phyloP scores from a whole-genome alignment of 2,797 vertebrate genomes.

The Nannoperca obscura region DNA sequence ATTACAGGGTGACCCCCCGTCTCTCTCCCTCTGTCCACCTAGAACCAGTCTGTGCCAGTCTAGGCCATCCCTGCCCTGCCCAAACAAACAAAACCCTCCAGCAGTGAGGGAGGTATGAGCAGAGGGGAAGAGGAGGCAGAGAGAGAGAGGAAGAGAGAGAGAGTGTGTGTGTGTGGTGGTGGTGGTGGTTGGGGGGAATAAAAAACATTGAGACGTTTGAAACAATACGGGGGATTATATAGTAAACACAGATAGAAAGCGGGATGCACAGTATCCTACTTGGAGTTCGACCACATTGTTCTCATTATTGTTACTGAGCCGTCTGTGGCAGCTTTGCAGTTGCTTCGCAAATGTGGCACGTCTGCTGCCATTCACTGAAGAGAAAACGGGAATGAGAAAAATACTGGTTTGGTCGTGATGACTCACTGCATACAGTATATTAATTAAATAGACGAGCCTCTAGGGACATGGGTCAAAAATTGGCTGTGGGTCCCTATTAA shows the following conservation, averaged over 20 bases:
- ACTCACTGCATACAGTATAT: background rate
- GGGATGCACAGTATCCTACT: constrained; percentile 33
- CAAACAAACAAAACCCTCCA: constrained; percentile 75
- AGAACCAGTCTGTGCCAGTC: constrained; percentile 87
- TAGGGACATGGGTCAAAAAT: background rate
- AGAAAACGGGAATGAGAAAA: background rate
- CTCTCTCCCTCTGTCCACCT: constrained; percentile 63
- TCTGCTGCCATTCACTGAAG: background rate
- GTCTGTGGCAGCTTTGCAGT: constrained; percentile 6
- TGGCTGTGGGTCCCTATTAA: background rate
- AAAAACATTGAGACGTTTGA: constrained; percentile 25
- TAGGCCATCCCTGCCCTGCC: constrained; percentile 78
- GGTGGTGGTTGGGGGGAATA: background rate
- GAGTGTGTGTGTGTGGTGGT: too few relatives aligned
- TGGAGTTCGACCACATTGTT: constrained; percentile 3
- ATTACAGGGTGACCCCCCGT: constrained; percentile 50
- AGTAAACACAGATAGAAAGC: constrained; percentile 18
- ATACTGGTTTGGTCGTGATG: background rate
- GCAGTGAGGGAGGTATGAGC: constrained; percentile 37
- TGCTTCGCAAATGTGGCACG: background rate
- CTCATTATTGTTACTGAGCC: background rate
- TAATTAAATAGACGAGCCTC: background rate
- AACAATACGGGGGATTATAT: constrained; percentile 46
- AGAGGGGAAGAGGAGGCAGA: constrained; percentile 9
- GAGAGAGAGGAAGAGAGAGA: constrained; percentile 21